Evolutionary conservation across 2,797 vertebrate species (phyloP).

Genomic region (Notamacropus eugenii): DNA sequence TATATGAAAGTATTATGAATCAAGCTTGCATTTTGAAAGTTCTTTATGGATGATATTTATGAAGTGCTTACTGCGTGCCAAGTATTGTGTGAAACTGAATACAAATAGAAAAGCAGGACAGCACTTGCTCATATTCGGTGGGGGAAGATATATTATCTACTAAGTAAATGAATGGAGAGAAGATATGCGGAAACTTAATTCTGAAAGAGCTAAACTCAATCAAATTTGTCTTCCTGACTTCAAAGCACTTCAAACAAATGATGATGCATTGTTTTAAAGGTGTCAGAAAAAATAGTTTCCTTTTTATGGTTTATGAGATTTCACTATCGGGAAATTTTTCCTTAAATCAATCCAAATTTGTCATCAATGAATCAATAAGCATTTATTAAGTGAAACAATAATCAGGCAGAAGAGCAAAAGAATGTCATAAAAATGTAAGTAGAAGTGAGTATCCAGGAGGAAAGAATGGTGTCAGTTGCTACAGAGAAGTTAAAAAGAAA

Average conservation of each 20-base stretch:
- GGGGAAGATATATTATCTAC: conserved; percentile 17
- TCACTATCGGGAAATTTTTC: conserved; percentile 44
- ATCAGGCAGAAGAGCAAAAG: neutral
- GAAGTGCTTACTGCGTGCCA: neutral
- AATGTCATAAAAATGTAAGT: neutral
- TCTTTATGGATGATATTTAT: conserved; percentile 15
- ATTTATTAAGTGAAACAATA: neutral
- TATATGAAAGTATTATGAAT: conserved; percentile 32
- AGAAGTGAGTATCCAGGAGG: neutral
- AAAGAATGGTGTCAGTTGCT: neutral
- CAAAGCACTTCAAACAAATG: conserved; percentile 16
- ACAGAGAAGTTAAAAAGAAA: neutral
- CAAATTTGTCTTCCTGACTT: conserved; percentile 18
- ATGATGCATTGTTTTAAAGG: conserved; percentile 47
- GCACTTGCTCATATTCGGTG: neutral
- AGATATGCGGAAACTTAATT: conserved; percentile 16
- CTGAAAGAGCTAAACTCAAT: conserved; percentile 16
- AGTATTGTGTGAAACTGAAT: neutral
- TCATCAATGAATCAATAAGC: neutral
- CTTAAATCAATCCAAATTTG: neutral
- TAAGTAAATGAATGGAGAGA: conserved; percentile 43
- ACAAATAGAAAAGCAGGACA: neutral
- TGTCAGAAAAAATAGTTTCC: neutral
- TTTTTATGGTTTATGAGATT: conserved; percentile 36
- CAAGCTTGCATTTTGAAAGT: conserved; percentile 10